A percentile compares a stretch with the other conserved stretches of the same genome.
Evolutionary conservation across 2,797 vertebrate species (phyloP).

Genomic region (Enteromius paludinosus): DNA sequence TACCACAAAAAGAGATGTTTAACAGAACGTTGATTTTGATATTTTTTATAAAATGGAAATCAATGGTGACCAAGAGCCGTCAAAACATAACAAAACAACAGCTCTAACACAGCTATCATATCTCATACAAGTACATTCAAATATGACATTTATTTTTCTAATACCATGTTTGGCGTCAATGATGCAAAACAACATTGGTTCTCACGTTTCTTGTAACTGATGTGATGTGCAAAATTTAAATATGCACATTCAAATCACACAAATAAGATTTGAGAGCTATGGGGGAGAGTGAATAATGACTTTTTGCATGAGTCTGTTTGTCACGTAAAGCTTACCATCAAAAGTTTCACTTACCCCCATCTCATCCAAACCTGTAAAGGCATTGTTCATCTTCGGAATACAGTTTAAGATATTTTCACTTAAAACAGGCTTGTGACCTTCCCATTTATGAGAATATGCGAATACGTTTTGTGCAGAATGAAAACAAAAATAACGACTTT

Average conservation of each 20-base stretch:
- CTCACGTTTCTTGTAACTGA: not conserved
- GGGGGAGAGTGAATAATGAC: not conserved
- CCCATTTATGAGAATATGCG: too few relatives aligned
- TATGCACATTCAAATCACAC: not conserved
- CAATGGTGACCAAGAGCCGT: not conserved
- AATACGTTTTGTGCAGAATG: too few relatives aligned
- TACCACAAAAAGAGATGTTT: not conserved
- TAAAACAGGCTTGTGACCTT: too few relatives aligned
- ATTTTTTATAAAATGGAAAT: not conserved
- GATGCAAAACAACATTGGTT: conserved; percentile 15
- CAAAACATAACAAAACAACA: not conserved
- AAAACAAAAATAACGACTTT: too few relatives aligned
- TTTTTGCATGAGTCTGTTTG: conserved; percentile 11
- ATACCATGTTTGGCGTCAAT: not conserved
- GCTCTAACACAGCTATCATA: not conserved
- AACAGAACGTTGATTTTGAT: not conserved
- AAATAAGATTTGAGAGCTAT: conserved; percentile 21
- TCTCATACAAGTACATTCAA: not conserved
- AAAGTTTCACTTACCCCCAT: too few relatives aligned
- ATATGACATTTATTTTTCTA: not conserved
- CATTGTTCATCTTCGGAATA: too few relatives aligned
- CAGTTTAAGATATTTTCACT: too few relatives aligned
- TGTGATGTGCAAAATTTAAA: conserved; percentile 11
- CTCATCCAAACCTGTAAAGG: too few relatives aligned
- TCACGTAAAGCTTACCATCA: not conserved